Conservation (phyloP, 2,113 vertebrate genomes). For the Vulpes ferrilata region DNA sequence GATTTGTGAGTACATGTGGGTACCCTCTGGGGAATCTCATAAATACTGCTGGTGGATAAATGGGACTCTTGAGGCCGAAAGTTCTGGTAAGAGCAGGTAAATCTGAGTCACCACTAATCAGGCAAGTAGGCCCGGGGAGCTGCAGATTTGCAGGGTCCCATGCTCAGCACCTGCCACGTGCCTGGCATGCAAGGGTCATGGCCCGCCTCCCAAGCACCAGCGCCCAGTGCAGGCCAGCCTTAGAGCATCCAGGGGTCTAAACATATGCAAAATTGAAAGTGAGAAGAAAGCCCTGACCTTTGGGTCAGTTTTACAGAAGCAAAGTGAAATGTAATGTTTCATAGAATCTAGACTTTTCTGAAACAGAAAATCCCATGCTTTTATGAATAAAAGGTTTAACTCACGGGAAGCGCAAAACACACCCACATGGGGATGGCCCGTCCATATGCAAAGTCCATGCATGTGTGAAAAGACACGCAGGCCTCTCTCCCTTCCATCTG, state of each 20-base stretch:
- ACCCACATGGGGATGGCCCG: fast-evolving
- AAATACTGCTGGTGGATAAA: not conserved
- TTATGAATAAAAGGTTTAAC: not conserved
- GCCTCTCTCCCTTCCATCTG: fast-evolving
- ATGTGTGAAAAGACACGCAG: not conserved
- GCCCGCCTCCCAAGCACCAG: too few relatives aligned
- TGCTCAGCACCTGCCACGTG: fast-evolving
- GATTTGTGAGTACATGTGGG: not conserved
- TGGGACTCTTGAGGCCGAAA: not conserved
- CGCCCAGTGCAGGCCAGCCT: fast-evolving
- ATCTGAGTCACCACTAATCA: not conserved
- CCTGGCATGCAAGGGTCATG: not conserved
- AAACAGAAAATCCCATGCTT: not conserved
- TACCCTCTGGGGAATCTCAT: not conserved
- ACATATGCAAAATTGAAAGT: not conserved
- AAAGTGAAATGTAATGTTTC: not conserved
- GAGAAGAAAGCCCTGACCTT: not conserved
- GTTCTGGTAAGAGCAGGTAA: not conserved
- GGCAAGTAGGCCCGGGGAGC: not conserved
- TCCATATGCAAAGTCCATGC: not conserved
- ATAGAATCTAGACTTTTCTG: not conserved
- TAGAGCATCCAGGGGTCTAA: not conserved
- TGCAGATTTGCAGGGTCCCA: fast-evolving
- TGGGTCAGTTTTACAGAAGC: not conserved
- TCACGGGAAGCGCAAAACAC: fast-evolving